Conservation (phyloP, 2,113 vertebrate species). For the Anolis carolinensis region DNA sequence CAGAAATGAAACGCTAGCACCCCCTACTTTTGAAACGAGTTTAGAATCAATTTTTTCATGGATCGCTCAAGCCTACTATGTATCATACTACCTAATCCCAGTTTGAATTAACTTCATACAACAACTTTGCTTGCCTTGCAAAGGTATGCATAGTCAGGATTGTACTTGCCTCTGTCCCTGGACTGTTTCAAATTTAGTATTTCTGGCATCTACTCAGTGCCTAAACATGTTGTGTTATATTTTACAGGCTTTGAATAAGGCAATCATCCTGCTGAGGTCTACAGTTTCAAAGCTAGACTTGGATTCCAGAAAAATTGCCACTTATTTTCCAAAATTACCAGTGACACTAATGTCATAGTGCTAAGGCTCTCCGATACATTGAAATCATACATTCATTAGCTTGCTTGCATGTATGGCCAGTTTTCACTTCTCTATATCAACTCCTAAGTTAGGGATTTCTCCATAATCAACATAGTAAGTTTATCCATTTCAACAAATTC, state of each 20-base stretch:
- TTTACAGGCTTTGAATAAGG: slow-evolving; percentile 39
- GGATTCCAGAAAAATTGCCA: slow-evolving; percentile 21
- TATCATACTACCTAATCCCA: slow-evolving; percentile 2
- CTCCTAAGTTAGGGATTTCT: not conserved
- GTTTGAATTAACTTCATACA: not conserved
- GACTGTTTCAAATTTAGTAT: slow-evolving; percentile 56
- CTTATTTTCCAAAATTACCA: not conserved
- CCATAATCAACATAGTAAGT: no score
- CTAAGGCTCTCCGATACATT: not conserved
- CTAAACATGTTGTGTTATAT: slow-evolving; percentile 61
- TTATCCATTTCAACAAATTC: no score
- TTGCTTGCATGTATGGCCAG: not conserved
- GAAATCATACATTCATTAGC: not conserved
- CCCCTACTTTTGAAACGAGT: no score
- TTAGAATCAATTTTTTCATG: no score
- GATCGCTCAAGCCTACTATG: no score
- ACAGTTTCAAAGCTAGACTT: slow-evolving; percentile 20
- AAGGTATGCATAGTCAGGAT: slow-evolving; percentile 46
- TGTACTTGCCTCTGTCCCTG: slow-evolving; percentile 49
- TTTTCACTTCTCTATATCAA: not conserved
- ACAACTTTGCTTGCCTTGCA: not conserved
- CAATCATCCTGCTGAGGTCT: slow-evolving; percentile 18
- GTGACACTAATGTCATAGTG: not conserved
- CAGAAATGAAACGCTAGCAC: no score
- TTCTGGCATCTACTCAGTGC: not conserved